A percentile compares a stretch with the other conserved stretches of the same genome.
Evolutionary conservation across 2,113 vertebrate species (phyloP).

Genomic region (Takifugu flavidus): DNA sequence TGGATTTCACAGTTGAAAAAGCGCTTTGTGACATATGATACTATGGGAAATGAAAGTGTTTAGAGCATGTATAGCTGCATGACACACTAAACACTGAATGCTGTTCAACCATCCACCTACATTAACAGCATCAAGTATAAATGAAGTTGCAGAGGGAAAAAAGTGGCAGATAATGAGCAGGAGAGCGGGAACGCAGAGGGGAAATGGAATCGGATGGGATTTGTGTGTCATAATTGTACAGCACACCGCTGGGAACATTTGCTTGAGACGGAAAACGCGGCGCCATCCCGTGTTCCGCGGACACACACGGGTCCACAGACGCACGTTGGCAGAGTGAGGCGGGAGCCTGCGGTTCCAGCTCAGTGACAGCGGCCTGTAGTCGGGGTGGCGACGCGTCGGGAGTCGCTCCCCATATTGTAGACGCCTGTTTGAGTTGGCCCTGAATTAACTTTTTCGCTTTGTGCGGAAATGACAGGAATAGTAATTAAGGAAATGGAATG

Average conservation of each 20-base stretch:
- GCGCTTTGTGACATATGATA: slow-evolving; percentile 39
- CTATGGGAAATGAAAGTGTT: slow-evolving; percentile 23
- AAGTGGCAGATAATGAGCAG: not conserved
- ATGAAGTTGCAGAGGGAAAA: not conserved
- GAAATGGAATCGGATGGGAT: slow-evolving; percentile 55
- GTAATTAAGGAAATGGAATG: slow-evolving; percentile 84
- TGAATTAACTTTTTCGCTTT: slow-evolving; percentile 77
- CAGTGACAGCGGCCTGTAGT: slow-evolving; percentile 64
- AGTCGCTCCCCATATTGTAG: slow-evolving; percentile 58
- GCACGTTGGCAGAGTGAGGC: slow-evolving; percentile 35
- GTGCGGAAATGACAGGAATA: slow-evolving; percentile 84
- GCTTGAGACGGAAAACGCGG: slow-evolving; percentile 57
- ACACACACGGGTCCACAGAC: slow-evolving; percentile 11
- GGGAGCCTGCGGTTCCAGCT: slow-evolving; percentile 63
- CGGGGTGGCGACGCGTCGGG: slow-evolving; percentile 58
- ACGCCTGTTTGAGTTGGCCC: slow-evolving; percentile 71
- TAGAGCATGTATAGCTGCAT: slow-evolving; percentile 3
- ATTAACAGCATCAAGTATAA: not conserved
- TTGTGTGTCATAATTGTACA: slow-evolving; percentile 48
- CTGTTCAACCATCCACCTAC: not conserved
- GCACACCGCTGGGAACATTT: slow-evolving; percentile 50
- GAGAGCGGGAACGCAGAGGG: slow-evolving; percentile 27
- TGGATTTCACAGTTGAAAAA: slow-evolving; percentile 36
- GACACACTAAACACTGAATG: slow-evolving; percentile 3
- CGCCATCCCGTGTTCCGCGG: slow-evolving; percentile 57